Evolutionary conservation across 2,113 vertebrate genomes (phyloP), one percentile per base, ranked within the genome.

Genomic region (Rhegmatorhina hoffmannsi): DNA sequence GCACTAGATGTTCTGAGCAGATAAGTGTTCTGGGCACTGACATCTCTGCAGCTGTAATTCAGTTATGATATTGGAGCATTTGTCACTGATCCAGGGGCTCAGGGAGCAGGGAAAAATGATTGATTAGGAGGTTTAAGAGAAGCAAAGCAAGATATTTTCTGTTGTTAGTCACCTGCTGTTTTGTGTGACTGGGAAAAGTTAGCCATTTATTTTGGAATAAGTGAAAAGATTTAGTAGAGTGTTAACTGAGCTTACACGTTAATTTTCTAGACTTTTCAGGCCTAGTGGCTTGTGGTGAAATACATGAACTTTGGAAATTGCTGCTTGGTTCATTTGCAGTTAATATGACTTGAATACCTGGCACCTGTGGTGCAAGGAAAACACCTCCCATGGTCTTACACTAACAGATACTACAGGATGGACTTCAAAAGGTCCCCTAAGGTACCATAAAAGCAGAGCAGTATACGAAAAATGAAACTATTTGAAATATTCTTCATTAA

Each of bases 91-190:
- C 83, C 79, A 67, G 38, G 28, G 26, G 23, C 75, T 92, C n/a
- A 80, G 46, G 6, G 17, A 90, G 12, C 43, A 74, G 38, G 20
- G 24, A 80, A 88, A 88, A 94, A 59, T 81, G 23, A 88, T 80
- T 93, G 15, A 63, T 92, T 84, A 93, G 53, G 43, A 86, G 20
- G 55, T 59, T 75, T 77, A 94, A 92, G 59, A n/a, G 55, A 55
- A 88, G 16, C 2, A 92, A 88, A 95, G 33, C 21, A 69, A 88
- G 58, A 66, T 70, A 90, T 83, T 79, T 92, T 92, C 50, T 94
- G 31, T 31, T 85, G 19, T 80, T 74, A 84, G 60, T 64, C 4
- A 12, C 60, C 60, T 81, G 69, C 53, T 87, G 46, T 55, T 96
- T 77, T 75, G 64, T 89, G 43, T 63, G 52, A 72, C 38, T 44